These are phyloP conservation scores for Prochilodus magdalenae DNA, from an alignment of 2,113 vertebrate genomes.

Conservation along the genomic window DNA sequence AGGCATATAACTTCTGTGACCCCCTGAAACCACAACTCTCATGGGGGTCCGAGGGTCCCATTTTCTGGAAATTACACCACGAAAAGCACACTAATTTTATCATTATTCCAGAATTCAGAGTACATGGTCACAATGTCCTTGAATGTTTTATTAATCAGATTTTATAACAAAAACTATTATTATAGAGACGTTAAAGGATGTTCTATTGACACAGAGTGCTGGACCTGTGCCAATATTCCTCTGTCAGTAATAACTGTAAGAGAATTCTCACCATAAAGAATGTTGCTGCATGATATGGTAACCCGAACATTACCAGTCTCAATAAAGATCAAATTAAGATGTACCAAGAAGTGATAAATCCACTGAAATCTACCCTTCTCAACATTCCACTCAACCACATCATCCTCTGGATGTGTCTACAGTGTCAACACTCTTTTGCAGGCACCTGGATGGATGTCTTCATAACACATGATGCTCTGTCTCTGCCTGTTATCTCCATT, in stretches of 20 bases:
- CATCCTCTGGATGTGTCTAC: conserved; percentile 4
- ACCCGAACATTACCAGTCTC: conserved; percentile 45
- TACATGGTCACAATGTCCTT: too few relatives aligned
- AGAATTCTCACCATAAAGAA: not conserved
- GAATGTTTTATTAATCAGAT: too few relatives aligned
- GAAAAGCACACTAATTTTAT: too few relatives aligned
- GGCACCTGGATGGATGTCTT: conserved; percentile 37
- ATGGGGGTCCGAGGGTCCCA: too few relatives aligned
- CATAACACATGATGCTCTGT: conserved; percentile 14
- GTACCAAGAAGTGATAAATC: conserved; percentile 59
- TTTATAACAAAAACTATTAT: too few relatives aligned
- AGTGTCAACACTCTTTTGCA: not conserved
- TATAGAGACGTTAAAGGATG: not conserved
- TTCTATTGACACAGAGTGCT: not conserved
- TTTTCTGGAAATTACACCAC: too few relatives aligned
- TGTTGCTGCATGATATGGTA: not conserved
- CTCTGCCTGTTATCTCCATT: conserved; percentile 23
- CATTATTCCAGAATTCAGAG: too few relatives aligned
- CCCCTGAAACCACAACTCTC: too few relatives aligned
- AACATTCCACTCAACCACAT: not conserved
- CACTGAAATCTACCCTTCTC: conserved; percentile 11
- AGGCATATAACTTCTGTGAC: too few relatives aligned
- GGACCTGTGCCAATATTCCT: not conserved
- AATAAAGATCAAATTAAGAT: conserved; percentile 64
- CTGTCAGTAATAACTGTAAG: not conserved